Conservation (phyloP, 53 echinoderm and acorn worm genomes). For the Mesocentrotus franciscanus region DNA sequence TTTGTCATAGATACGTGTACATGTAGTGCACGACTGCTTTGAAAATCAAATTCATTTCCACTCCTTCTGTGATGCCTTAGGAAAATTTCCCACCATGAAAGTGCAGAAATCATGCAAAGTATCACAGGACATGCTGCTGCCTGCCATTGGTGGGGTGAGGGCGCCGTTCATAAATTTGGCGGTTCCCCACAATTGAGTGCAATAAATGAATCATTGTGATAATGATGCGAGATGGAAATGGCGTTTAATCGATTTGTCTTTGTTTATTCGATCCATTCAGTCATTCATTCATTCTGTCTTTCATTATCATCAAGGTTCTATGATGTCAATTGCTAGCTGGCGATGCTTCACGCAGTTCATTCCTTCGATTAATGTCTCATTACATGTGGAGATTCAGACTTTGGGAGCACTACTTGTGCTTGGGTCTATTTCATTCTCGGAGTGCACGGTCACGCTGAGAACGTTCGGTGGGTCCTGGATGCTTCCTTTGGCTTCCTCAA, state of each 20-base stretch:
- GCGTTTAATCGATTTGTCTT: neutral
- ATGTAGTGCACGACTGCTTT: neutral
- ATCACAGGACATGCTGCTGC: neutral
- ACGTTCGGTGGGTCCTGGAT: neutral
- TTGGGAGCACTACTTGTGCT: conserved; percentile 2
- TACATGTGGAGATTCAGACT: neutral
- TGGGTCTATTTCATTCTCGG: conserved; percentile 26
- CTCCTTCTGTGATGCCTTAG: neutral
- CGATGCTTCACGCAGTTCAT: neutral
- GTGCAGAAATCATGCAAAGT: neutral
- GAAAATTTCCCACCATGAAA: neutral
- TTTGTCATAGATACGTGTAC: neutral
- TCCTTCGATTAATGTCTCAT: neutral
- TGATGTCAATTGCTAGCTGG: neutral
- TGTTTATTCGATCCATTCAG: neutral
- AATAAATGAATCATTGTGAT: neutral
- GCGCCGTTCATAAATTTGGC: neutral
- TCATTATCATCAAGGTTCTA: neutral
- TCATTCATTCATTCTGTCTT: neutral
- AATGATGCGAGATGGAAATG: neutral
- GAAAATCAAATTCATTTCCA: neutral
- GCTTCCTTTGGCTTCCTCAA: conserved; percentile 30
- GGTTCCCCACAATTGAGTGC: neutral
- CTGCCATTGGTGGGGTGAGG: neutral
- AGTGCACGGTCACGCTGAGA: conserved; percentile 48